A percentile compares a stretch with the other conserved stretches of the same genome.
Conservation (phyloP, 2,888 invertebrate genomes). For the Melangyna quadrimaculata region DNA sequence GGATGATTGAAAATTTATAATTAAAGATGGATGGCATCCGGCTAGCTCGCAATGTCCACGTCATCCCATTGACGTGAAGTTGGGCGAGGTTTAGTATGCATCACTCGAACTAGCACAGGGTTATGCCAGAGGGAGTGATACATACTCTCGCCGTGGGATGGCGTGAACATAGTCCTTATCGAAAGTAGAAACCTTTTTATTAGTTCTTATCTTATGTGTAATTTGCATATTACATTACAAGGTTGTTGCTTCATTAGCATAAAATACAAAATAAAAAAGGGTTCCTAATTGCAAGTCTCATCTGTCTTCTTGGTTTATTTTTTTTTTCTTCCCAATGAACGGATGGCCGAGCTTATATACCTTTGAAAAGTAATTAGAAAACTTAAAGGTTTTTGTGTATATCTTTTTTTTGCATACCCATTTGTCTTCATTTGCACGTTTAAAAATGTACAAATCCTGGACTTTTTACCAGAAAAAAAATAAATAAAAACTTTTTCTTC, state of each 20-base stretch:
- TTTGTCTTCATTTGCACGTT: slow-evolving; percentile 62
- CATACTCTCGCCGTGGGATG: no score
- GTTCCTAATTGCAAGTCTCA: slow-evolving; percentile 44
- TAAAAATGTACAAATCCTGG: slow-evolving; percentile 54
- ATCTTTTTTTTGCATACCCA: not conserved
- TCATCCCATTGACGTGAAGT: no score
- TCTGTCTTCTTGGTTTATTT: slow-evolving; percentile 37
- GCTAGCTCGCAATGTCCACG: no score
- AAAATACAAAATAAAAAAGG: not conserved
- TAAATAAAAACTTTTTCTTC: not conserved
- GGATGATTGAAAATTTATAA: no score
- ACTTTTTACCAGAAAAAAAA: not conserved
- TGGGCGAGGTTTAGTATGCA: no score
- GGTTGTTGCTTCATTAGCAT: slow-evolving; percentile 34
- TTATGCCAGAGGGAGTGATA: no score
- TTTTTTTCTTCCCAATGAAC: slow-evolving; percentile 18
- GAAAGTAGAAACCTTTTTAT: not conserved
- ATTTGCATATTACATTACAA: slow-evolving; percentile 22
- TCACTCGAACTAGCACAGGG: no score
- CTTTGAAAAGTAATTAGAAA: slow-evolving; percentile 34
- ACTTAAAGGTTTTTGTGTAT: not conserved
- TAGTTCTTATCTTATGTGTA: not conserved
- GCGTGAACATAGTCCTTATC: no score
- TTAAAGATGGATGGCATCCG: no score
- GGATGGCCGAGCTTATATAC: slow-evolving; percentile 3